These are phyloP conservation scores for Montipora sp. DNA, from an alignment of 64 coral and sea anemone species.

Conservation along the genomic window DNA sequence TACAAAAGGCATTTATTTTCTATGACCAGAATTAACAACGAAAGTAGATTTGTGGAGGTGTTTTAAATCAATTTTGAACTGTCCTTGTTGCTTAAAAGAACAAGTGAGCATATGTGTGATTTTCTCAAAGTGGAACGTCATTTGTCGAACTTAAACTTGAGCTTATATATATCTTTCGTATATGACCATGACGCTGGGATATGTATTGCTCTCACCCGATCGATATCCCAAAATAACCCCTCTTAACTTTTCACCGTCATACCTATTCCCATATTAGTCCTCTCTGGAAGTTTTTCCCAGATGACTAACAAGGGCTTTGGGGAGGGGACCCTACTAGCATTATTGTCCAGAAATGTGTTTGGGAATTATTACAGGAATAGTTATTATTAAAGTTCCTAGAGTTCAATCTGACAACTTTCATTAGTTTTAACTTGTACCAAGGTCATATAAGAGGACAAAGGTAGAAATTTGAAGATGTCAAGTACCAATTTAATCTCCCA, in stretches of 20 bases:
- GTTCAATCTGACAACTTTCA: too few relatives aligned
- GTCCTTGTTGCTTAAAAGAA: background rate
- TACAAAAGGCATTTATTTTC: too few relatives aligned
- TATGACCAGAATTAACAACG: background rate
- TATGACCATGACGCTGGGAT: background rate
- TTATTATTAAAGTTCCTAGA: too few relatives aligned
- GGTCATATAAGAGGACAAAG: too few relatives aligned
- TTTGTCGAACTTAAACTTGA: too few relatives aligned
- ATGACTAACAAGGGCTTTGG: too few relatives aligned
- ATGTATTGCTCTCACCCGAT: background rate
- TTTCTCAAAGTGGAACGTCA: background rate
- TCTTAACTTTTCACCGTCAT: background rate
- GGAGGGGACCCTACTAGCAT: too few relatives aligned
- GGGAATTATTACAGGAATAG: too few relatives aligned
- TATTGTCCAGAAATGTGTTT: too few relatives aligned
- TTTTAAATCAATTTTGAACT: background rate
- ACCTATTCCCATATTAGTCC: background rate
- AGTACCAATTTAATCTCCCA: background rate
- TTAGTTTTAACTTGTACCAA: too few relatives aligned
- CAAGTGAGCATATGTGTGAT: too few relatives aligned
- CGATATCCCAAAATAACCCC: background rate
- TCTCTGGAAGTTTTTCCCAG: background rate
- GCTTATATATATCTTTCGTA: background rate
- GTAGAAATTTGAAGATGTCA: too few relatives aligned
- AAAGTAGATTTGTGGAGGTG: background rate